A percentile compares a stretch with the other conserved stretches of the same genome.
These are phyloP conservation scores for Leptopilina drosophilae DNA, from an alignment of 2,888 invertebrate species.

Conservation along the genomic window DNA sequence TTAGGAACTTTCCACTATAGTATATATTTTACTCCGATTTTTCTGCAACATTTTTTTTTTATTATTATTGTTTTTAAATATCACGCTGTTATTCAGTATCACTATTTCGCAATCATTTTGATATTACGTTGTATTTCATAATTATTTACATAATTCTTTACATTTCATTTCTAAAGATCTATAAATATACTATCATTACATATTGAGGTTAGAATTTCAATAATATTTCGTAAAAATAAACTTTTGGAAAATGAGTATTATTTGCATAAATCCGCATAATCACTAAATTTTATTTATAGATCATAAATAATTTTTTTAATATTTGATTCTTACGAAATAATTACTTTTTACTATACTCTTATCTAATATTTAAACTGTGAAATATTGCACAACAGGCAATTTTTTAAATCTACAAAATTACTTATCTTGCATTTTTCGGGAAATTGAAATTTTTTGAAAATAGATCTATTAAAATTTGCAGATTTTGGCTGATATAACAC, in stretches of 20 bases:
- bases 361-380: too few relatives aligned
- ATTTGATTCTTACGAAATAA: too few relatives aligned
- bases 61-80: background rate
- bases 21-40: background rate
- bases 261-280: background rate
- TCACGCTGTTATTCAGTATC: background rate
- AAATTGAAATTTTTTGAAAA: too few relatives aligned
- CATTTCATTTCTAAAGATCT: background rate
- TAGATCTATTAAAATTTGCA: constrained; percentile 67
- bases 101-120: constrained; percentile 9
- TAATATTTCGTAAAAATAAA: background rate
- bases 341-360: too few relatives aligned
- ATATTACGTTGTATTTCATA: constrained; percentile 12
- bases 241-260: background rate
- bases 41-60: background rate
- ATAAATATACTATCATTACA: background rate
- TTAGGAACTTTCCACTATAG: background rate
- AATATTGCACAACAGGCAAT: too few relatives aligned
- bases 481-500: constrained; percentile 84
- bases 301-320: too few relatives aligned
- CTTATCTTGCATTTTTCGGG: too few relatives aligned
- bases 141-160: constrained; percentile 11
- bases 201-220: constrained; percentile 28
- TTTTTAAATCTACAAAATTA: too few relatives aligned
- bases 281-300: too few relatives aligned